Evolutionary conservation across 2,113 vertebrate species (phyloP).

Genomic region (Ifrita kowaldi): DNA sequence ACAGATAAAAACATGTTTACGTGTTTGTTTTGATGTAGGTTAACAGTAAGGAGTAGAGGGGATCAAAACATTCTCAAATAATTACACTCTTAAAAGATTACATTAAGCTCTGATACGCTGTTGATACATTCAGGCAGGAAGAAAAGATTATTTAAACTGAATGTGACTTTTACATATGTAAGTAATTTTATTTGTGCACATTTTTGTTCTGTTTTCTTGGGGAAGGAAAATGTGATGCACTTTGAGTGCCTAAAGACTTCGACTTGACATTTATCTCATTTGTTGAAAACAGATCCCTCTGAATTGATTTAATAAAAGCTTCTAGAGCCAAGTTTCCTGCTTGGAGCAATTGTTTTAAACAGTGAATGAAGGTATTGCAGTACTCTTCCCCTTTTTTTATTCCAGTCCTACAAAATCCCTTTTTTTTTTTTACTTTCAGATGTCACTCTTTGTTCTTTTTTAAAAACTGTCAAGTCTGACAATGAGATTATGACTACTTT

Average conservation of each 20-base stretch:
- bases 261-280: constrained; percentile 58
- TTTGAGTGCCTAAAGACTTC: constrained; percentile 26
- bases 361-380: constrained; percentile 15
- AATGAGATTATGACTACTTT: constrained; percentile 21
- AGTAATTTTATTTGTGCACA: constrained; percentile 53
- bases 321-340: constrained; percentile 42
- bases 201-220: constrained; percentile 14
- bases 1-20: neutral
- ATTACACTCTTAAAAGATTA: constrained; percentile 37
- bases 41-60: neutral
- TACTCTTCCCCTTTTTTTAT: neutral
- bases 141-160: constrained; percentile 52
- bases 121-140: constrained; percentile 9
- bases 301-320: constrained; percentile 51
- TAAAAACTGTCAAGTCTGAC: neutral
- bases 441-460: neutral
- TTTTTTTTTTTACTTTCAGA: neutral
- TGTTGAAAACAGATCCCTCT: constrained; percentile 50
- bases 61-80: constrained; percentile 35
- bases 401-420: neutral
- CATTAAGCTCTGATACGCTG: neutral
- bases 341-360: constrained; percentile 31
- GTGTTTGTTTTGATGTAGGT: neutral
- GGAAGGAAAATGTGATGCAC: constrained; percentile 39
- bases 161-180: constrained; percentile 27